phyloP scores from a whole-genome alignment of 1,140 invertebrate genomes.

The Microplitis mediator region DNA sequence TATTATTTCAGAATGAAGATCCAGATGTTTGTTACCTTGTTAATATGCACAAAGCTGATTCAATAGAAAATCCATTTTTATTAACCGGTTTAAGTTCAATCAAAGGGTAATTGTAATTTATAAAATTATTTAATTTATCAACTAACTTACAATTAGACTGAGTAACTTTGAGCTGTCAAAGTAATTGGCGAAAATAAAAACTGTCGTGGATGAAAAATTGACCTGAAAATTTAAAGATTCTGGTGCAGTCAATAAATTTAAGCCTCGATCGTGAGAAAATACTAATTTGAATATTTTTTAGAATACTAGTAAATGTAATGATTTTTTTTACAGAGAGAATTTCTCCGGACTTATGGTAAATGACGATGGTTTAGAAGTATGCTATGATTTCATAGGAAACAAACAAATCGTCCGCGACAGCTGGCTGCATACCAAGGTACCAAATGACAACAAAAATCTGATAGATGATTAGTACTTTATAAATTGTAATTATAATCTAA shows the following conservation, averaged over 20 bases:
- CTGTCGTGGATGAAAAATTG: no score
- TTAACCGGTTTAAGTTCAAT: conserved; percentile 68
- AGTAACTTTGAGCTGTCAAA: no score
- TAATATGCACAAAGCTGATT: conserved; percentile 46
- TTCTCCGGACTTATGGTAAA: conserved; percentile 65
- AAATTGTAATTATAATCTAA: background rate
- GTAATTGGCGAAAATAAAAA: no score
- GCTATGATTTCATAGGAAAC: conserved; percentile 66
- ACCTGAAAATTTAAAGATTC: no score
- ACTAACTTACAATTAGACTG: conserved; percentile 3
- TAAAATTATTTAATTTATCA: background rate
- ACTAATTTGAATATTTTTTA: background rate
- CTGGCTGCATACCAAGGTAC: conserved; percentile 67
- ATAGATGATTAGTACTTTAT: background rate
- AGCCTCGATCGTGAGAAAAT: no score
- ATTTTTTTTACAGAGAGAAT: conserved; percentile 55
- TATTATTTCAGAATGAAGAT: conserved; percentile 63
- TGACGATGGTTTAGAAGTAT: conserved; percentile 62
- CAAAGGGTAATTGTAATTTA: conserved; percentile 58
- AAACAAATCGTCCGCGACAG: conserved; percentile 72
- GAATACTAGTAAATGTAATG: conserved; percentile 21
- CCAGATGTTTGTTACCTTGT: conserved; percentile 73
- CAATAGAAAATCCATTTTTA: conserved; percentile 59
- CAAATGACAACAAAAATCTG: background rate
- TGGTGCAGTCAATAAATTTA: no score